phyloP scores from a whole-genome alignment of 1,140 invertebrate genomes.

The Achatina immaculata region DNA sequence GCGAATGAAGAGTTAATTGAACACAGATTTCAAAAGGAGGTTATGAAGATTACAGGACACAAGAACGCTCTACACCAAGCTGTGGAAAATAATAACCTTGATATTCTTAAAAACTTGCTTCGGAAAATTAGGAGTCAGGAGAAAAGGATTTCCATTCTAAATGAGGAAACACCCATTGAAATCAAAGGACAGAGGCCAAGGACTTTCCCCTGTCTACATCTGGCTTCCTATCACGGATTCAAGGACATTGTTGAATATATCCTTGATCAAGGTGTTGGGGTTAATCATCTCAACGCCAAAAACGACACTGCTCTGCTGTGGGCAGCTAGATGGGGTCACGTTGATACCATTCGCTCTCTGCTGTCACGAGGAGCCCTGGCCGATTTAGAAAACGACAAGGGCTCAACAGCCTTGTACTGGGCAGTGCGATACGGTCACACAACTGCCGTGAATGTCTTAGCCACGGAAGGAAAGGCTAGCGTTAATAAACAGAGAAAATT shows the following conservation, averaged over 20 bases:
- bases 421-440: slow-evolving; percentile 63
- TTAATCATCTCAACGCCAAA: slow-evolving; percentile 62
- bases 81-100: slow-evolving; percentile 53
- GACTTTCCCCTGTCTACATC: slow-evolving; percentile 59
- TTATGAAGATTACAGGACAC: slow-evolving; percentile 43
- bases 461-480: slow-evolving; percentile 52
- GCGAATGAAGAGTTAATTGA: slow-evolving; percentile 41
- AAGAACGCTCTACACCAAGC: slow-evolving; percentile 57
- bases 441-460: slow-evolving; percentile 55
- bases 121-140: slow-evolving; percentile 40
- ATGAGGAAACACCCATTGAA: slow-evolving; percentile 59
- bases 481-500: slow-evolving; percentile 58
- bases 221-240: slow-evolving; percentile 60
- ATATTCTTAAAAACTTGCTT: slow-evolving; percentile 50
- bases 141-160: slow-evolving; percentile 44
- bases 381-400: slow-evolving; percentile 66
- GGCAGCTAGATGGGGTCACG: slow-evolving; percentile 61
- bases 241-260: slow-evolving; percentile 56
- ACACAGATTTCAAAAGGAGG: slow-evolving; percentile 44
- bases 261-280: slow-evolving; percentile 50
- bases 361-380: slow-evolving; percentile 50
- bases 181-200: slow-evolving; percentile 63
- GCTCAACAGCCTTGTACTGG: slow-evolving; percentile 69
- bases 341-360: slow-evolving; percentile 46
- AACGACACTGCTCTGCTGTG: slow-evolving; percentile 65